Base-by-base conservation (phyloP, 2,113 vertebrate genomes). In the Elephantulus edwardii region DNA sequence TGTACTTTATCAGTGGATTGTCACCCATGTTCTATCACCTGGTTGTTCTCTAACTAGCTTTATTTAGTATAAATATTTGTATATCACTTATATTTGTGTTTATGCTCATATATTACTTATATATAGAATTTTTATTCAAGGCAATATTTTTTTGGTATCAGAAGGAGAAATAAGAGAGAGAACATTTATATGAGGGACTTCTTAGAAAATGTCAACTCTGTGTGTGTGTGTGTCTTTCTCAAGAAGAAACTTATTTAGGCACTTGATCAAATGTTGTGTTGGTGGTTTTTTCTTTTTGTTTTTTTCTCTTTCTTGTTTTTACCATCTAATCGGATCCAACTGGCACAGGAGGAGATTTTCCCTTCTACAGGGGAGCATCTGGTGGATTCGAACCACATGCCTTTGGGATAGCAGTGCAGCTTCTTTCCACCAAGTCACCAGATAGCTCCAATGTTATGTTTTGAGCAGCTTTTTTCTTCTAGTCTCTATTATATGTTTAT, bases 51-150 rank as follows among this genome's bases (percentile, higher is more conserved):
- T n/a, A 0, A 83, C 7, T 28, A 50, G 10, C 19, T 84, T 84
- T 17, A 38, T 72, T 81, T 24, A 68, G 42, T 48, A 72, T 66
- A 71, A 95, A 92, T 33, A 58, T 17, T 83, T 19, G n/a, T n/a
- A n/a, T n/a, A n/a, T n/a, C n/a, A n/a, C n/a, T n/a, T n/a, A n/a
- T n/a, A n/a, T n/a, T n/a, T n/a, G n/a, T n/a, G n/a, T n/a, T n/a
- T n/a, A n/a, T n/a, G n/a, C n/a, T n/a, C n/a, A n/a, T n/a, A n/a
- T n/a, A n/a, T n/a, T 70, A 35, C 76, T 80, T 81, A 54, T 72
- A 48, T 54, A 9, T 81, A 79, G 78, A 48, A 42, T 52, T 83
- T 54, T 52, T 80, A 24, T 89, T 93, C 88, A 24, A 86, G 84
- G 46, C 17, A 71, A 66, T 74, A 48, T 56, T 70, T 48, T 78